Base-by-base conservation (phyloP, 2,888 invertebrate species). In the Stenotaenia linearis region DNA sequence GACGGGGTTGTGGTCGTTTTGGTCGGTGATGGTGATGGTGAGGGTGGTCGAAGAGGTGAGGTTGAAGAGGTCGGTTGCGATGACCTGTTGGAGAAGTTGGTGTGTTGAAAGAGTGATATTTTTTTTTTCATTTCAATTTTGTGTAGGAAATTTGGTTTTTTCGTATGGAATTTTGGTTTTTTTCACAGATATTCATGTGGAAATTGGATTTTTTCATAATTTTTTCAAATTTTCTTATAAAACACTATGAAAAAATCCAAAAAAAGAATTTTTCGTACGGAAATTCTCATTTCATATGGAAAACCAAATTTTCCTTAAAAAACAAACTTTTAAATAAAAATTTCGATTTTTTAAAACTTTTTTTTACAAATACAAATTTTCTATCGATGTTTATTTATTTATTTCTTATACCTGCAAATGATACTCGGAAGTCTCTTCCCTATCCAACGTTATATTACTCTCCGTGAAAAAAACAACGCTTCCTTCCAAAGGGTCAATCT, bases 11-110 rank as follows among this genome's bases (percentile, higher is more conserved):
- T 94, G 94, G 84, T 95, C 95, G 84, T 96, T 96, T 84, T 91
- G 91, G 85, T 96, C 96, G 4, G 91, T 89, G 28, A 95, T 87
- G 0, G 87, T 88, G 74, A 96, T 90, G 0, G 89, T 90, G 9
- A 96, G 85, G 83, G 91, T 90, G 0, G 92, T 91, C 85, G 92
- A 91, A 0, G 92, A 92, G 76, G 90, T 91, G 12, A 95, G 85
- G 69, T 93, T 93, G 7, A 93, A 83, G 75, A 82, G 81, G 80
- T 84, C 84, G 2, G 79, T 81, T 10, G 84, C 84, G 5, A 82
- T 82, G 21, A 84, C 82, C 82, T 82, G 79, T 12, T n/a, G n/a
- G n/a, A n/a, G n/a, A n/a, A n/a, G n/a, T n/a, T n/a, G n/a, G n/a
- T n/a, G n/a, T n/a, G n/a, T n/a, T n/a, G n/a, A n/a, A n/a, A n/a